Conservation (phyloP, 92 coral and sea anemone species). For the Pocillopora grandis region DNA sequence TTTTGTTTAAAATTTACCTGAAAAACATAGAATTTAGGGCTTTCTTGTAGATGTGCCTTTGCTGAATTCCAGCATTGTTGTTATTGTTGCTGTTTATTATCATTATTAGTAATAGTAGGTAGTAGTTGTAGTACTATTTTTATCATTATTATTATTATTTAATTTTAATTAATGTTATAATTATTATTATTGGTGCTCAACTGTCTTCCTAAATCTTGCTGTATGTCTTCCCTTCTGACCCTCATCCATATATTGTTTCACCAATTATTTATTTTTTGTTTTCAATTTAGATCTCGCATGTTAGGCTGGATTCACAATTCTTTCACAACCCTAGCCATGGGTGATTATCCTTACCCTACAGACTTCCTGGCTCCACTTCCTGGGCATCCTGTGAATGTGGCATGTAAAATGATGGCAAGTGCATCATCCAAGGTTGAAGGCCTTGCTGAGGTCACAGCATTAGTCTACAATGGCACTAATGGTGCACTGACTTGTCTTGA, state of each 20-base stretch:
- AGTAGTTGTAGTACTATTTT: too few relatives aligned
- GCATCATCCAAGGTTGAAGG: slow-evolving; percentile 79
- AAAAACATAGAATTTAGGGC: too few relatives aligned
- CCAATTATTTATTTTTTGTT: background rate
- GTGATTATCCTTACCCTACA: slow-evolving; percentile 94
- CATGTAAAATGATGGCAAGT: slow-evolving; percentile 68
- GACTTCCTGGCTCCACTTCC: slow-evolving; percentile 88
- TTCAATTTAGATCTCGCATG: slow-evolving; percentile 64
- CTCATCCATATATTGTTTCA: background rate
- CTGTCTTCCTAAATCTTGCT: background rate
- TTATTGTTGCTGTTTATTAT: too few relatives aligned
- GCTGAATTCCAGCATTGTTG: too few relatives aligned
- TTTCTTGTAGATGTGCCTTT: too few relatives aligned
- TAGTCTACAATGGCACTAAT: slow-evolving; percentile 87
- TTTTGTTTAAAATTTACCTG: too few relatives aligned
- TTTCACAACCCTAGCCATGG: slow-evolving; percentile 88
- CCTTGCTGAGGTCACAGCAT: slow-evolving; percentile 81
- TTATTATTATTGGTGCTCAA: too few relatives aligned
- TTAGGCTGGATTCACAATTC: slow-evolving; percentile 96
- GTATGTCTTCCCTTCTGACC: background rate
- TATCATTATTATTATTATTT: too few relatives aligned
- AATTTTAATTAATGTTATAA: too few relatives aligned
- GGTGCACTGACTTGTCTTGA: slow-evolving; percentile 80
- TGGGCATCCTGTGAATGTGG: slow-evolving; percentile 90
- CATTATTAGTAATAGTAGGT: too few relatives aligned